Percentiles rank a stretch among this genome's conserved stretches.
Evolutionary conservation across 2,113 vertebrate genomes (phyloP).

Genomic region (Ptychochromis oligacanthus): DNA sequence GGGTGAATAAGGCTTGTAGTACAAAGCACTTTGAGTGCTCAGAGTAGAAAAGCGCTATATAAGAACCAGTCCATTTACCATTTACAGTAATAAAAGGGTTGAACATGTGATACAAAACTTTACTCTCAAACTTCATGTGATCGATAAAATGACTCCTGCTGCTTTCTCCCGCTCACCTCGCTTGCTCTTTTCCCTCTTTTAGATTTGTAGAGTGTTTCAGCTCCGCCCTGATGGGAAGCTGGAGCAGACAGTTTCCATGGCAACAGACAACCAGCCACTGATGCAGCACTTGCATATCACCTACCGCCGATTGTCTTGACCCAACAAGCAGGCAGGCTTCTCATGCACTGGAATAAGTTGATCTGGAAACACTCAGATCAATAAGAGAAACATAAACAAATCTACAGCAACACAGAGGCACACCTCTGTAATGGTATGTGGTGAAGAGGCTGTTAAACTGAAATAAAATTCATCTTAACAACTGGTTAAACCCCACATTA

Average conservation of each 20-base stretch:
- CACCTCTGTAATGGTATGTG: neutral
- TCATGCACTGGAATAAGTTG: neutral
- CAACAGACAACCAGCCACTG: constrained; percentile 90
- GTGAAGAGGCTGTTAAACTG: neutral
- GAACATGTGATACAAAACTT: neutral
- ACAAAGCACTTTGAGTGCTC: too few species aligned
- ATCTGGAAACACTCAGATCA: neutral
- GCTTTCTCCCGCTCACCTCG: neutral
- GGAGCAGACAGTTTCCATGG: constrained; percentile 96
- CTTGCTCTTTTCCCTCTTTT: neutral
- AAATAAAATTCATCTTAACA: neutral
- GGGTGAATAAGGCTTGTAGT: too few species aligned
- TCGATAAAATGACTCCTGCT: neutral
- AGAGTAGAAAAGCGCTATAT: too few species aligned
- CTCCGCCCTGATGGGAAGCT: constrained; percentile 90
- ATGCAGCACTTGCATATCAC: constrained; percentile 90
- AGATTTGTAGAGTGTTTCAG: constrained; percentile 91
- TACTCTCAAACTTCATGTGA: neutral
- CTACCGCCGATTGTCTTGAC: constrained; percentile 82
- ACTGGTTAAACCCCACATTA: neutral
- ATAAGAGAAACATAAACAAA: neutral
- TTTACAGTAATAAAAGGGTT: neutral
- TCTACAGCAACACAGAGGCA: neutral
- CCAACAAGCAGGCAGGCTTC: neutral
- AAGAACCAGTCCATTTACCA: too few species aligned